phyloP scores from a whole-genome alignment of 2,113 vertebrate species.

The Tor tambroides region DNA sequence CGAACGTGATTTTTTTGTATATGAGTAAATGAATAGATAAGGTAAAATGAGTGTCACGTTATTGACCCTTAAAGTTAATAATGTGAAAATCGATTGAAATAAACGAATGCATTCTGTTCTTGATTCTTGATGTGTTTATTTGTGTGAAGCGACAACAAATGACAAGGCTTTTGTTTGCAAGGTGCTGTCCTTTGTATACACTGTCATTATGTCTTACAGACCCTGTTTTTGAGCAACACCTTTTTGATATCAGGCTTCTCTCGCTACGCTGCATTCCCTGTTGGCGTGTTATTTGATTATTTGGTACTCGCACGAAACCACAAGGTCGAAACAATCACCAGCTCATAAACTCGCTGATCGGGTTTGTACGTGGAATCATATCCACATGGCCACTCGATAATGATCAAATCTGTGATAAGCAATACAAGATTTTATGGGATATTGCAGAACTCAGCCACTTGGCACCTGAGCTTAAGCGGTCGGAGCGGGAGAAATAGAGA shows the following conservation, averaged over 20 bases:
- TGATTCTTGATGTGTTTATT: background rate
- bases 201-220: conserved; percentile 17
- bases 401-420: conserved; percentile 37
- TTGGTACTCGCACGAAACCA: conserved; percentile 36
- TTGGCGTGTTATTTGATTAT: conserved; percentile 15
- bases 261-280: conserved; percentile 12
- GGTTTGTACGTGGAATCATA: conserved; percentile 18
- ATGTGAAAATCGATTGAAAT: background rate
- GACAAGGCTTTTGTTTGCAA: conserved; percentile 25
- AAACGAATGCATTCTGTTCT: background rate
- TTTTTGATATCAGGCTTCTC: conserved; percentile 32
- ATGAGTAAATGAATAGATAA: background rate
- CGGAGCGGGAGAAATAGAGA: conserved; percentile 10
- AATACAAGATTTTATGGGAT: conserved; percentile 41
- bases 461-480: conserved; percentile 22
- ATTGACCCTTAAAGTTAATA: conserved; percentile 8
- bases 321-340: conserved; percentile 47
- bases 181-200: conserved; percentile 1
- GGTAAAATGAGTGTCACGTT: background rate
- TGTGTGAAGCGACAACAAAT: background rate
- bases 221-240: conserved; percentile 13
- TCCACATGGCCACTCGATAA: conserved; percentile 31
- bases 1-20: background rate
- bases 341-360: conserved; percentile 31
- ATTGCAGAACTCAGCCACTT: conserved; percentile 42